These are phyloP conservation scores for Monoplex corrugatus DNA, from an alignment of 2,888 invertebrate species.

Conservation along the genomic window DNA sequence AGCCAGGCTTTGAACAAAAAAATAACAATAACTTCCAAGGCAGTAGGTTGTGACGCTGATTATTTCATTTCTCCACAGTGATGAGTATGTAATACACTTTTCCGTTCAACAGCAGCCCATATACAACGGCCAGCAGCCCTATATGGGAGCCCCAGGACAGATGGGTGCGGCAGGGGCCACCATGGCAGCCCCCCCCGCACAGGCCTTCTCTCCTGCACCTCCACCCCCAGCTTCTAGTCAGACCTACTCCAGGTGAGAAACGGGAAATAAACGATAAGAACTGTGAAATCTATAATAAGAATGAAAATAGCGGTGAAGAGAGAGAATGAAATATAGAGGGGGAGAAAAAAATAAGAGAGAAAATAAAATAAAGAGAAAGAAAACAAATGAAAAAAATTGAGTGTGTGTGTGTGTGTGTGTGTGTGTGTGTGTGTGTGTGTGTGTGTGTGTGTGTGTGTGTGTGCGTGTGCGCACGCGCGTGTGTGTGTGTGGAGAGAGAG, in stretches of 20 bases:
- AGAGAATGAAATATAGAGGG: not conserved
- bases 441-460: not conserved
- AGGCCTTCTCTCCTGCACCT: slow-evolving; percentile 35
- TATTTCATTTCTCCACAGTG: too few relatives aligned
- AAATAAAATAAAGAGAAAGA: too few relatives aligned
- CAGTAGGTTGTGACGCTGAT: too few relatives aligned
- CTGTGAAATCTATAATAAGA: not conserved
- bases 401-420: slow-evolving; percentile 20
- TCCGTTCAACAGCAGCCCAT: slow-evolving; percentile 10
- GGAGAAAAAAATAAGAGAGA: too few relatives aligned
- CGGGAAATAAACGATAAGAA: not conserved
- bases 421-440: slow-evolving; percentile 2
- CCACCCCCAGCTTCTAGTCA: slow-evolving; percentile 42
- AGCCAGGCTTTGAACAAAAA: not conserved
- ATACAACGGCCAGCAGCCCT: slow-evolving; percentile 51
- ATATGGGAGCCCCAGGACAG: slow-evolving; percentile 46
- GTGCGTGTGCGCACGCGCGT: not conserved
- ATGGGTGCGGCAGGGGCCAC: not conserved
- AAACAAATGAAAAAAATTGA: not conserved
- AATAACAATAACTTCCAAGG: too few relatives aligned
- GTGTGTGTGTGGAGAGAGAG: slow-evolving; percentile 2
- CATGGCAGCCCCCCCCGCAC: slow-evolving; percentile 18
- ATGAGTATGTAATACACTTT: not conserved
- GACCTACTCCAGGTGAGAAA: slow-evolving; percentile 50
- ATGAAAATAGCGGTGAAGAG: not conserved